Evolutionary conservation across 2,888 invertebrate species (phyloP), one percentile per base, ranked within the genome.

Genomic region (Onchidella celtica): DNA sequence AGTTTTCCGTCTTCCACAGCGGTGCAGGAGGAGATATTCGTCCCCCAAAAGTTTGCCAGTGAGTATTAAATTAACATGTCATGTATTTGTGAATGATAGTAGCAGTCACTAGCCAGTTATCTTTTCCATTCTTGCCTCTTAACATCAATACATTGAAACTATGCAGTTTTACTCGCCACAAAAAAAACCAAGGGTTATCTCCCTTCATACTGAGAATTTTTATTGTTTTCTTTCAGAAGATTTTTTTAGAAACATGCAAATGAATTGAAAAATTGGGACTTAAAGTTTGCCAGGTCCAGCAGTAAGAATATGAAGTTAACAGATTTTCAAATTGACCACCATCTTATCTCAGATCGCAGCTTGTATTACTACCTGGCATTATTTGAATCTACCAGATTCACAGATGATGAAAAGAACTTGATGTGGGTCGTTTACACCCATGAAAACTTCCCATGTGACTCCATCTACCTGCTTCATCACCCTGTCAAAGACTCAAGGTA

Each of bases 351-450:
- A n/a, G n/a, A n/a, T n/a, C n/a, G n/a, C n/a, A n/a, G n/a, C n/a
- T n/a, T n/a, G n/a, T n/a, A n/a, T n/a, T n/a, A n/a, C n/a, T n/a
- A n/a, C n/a, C n/a, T n/a, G n/a, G n/a, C n/a, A n/a, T n/a, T n/a
- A n/a, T n/a, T n/a, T n/a, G n/a, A n/a, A n/a, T n/a, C 3, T 68
- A 6, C 27, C 77, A 81, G 81, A 36, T 75, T 81, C 34, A 81
- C 75, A 1, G 81, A 81, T 81, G 81, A 81, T 27, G 73, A 79
- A 2, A 75, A 65, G 21, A 66, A 36, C n/a, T 32, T 32, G 69
- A 21, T 81, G 40, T 81, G 81, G 81, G 32, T 55, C 36, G 81
- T n/a, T 0, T 75, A 68, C 65, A 66, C 36, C 24, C 38, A 38
- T 38, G 65, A 81, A 9, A 6, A 40, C 36, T 68, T 75, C 14